Base-by-base conservation (phyloP, 1,140 invertebrate species). In the Lutraria rhynchaena region DNA sequence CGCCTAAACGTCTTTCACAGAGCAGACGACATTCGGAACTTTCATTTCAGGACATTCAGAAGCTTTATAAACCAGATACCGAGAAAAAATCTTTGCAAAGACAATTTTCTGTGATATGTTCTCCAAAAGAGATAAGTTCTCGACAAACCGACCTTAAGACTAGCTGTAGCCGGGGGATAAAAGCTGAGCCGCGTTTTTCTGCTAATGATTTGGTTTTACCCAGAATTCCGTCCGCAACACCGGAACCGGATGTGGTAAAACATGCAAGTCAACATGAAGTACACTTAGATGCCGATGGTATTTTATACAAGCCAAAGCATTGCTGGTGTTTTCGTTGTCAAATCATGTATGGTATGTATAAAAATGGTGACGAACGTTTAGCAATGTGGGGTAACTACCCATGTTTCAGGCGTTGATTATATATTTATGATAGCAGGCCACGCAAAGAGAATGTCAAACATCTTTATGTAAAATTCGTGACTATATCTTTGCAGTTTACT, bases 321-420 rank as follows among this genome's bases (percentile, higher is more conserved):
- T 85, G 84, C 35, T 83, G 84, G 84, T 85, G 84, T 57, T 81
- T 71, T 0, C 55, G 84, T 22, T 83, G 84, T 73, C 77, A 85
- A 41, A 61, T 81, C 4, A 85, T 85, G 83, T 85, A 75, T 46
- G 46, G 53, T 9, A 82, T 85, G 83, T 85, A 80, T 31, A 85
- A 80, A 51, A 74, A 65, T 7, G 69, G 70, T 3, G 83, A 85
- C 15, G 29, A 67, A 17, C 35, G 44, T n/a, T 46, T 85, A 0
- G 73, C 74, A n/a, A 46, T 37, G 15, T 85, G 83, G 83, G 83
- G 83, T 44, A 85, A 85, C 41, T 85, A 85, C 35, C 83, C 83
- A 3, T 82, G 83, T 78, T 77, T 77, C 27, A 73, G 41, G n/a
- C 69, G 75, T n/a, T 84, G 51, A 73, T 19, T 19, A n/a, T n/a